phyloP scores from a whole-genome alignment of 2,888 invertebrate genomes.

The Watsonalla cultraria region DNA sequence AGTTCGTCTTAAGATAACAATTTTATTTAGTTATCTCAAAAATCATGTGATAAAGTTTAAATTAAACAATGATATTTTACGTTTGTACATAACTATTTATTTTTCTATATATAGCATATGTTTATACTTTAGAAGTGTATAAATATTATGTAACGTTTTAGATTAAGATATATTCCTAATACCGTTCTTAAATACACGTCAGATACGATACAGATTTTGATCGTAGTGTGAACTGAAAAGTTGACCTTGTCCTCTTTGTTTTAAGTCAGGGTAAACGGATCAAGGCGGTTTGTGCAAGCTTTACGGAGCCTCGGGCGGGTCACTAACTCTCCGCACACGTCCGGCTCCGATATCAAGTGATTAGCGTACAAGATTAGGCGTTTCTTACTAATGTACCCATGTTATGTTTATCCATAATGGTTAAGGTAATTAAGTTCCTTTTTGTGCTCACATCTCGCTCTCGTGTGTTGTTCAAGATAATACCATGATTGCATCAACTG shows the following conservation, averaged over 20 bases:
- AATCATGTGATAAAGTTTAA: too few species aligned
- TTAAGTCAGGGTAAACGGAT: conserved; percentile 49
- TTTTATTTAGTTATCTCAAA: too few species aligned
- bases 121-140: too few species aligned
- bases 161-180: too few species aligned
- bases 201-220: conserved; percentile 43
- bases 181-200: conserved; percentile 34
- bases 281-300: conserved; percentile 51
- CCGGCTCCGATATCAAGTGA: neutral
- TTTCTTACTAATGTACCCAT: neutral
- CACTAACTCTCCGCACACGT: conserved; percentile 9
- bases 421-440: neutral
- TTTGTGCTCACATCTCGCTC: neutral
- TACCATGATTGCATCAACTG: conserved; percentile 18
- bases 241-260: conserved; percentile 59
- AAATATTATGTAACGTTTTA: too few species aligned
- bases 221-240: conserved; percentile 58
- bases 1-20: too few species aligned
- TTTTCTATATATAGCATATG: too few species aligned
- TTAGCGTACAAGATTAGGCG: neutral
- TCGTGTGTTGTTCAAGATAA: neutral
- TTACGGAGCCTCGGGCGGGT: conserved; percentile 31
- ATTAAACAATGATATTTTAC: too few species aligned
- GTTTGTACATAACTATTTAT: too few species aligned
- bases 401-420: neutral